Evolutionary conservation across 2,113 vertebrate species (phyloP), one percentile per base, ranked within the genome.

Genomic region (Mungos mungo): DNA sequence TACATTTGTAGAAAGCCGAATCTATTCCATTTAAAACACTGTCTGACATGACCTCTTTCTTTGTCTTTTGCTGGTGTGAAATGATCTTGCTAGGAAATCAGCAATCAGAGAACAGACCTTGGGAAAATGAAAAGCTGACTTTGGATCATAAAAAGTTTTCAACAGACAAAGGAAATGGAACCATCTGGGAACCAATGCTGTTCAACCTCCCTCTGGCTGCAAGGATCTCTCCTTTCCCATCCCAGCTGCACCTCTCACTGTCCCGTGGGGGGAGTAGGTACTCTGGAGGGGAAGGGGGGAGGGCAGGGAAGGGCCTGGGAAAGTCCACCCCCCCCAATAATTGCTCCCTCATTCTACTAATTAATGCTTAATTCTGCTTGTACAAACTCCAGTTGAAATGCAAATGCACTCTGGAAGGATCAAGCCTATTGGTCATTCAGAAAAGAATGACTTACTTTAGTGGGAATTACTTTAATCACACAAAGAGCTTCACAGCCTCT

Each of bases 361-460:
- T 88, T 92, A 96, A 25, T 8, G 21, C 90, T 29, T 52, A 71
- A 65, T 41, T 88, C 87, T 69, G 47, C 65, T 69, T 69, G 35
- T 38, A 74, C n/a, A 74, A 25, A 47, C 33, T 0, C 50, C 25
- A 54, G 71, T 83, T 93, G 91, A 95, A 90, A 97, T 57, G 71
- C 97, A 92, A 92, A 90, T 81, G 10, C 6, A 27, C 72, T 21
- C 35, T 45, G 71, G 72, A 79, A 88, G 69, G 83, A 93, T 69
- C 84, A 80, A 66, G 95, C 69, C 35, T 27, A 3, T 0, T 35
- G 76, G 60, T 86, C 90, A 71, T 33, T 72, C 54, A 66, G 74
- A 88, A 80, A 87, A 97, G 72, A 87, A 76, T 74, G 72, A 84
- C 76, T 89, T 81, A 33, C 90, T 85, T 90, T 18, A 19, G 50